Conservation (phyloP, 2,113 vertebrate species). For the Patagioenas fasciata region DNA sequence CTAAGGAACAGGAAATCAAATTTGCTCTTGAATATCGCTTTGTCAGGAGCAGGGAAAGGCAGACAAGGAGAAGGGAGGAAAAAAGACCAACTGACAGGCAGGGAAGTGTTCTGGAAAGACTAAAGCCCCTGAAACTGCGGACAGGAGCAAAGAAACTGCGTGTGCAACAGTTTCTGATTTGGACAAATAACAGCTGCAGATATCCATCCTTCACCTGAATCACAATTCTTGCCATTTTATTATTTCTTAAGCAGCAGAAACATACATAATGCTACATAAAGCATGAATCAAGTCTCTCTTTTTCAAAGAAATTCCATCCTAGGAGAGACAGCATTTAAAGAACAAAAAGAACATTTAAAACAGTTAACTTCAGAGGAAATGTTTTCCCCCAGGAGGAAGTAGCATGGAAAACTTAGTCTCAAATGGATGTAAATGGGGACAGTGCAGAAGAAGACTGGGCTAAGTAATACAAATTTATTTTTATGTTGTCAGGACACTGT, state of each 20-base stretch:
- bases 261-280: not conserved
- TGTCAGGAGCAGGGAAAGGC: not conserved
- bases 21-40: not conserved
- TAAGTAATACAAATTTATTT: conserved; percentile 51
- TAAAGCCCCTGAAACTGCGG: not conserved
- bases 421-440: conserved; percentile 25
- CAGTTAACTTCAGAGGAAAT: not conserved
- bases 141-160: not conserved
- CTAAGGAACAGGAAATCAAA: not conserved
- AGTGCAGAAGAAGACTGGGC: not conserved
- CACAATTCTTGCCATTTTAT: not conserved
- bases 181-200: not conserved
- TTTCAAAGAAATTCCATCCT: not conserved
- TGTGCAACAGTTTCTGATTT: not conserved
- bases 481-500: conserved; percentile 56
- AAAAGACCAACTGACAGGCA: not conserved
- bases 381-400: not conserved
- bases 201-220: not conserved
- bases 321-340: not conserved
- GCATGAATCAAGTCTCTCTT: not conserved
- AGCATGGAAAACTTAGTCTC: not conserved
- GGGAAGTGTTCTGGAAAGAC: not conserved
- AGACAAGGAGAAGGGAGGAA: not conserved
- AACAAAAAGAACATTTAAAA: not conserved
- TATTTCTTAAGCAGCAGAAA: not conserved